These are phyloP conservation scores for Aethes cnicana DNA, from an alignment of 2,888 invertebrate species.

Conservation along the genomic window DNA sequence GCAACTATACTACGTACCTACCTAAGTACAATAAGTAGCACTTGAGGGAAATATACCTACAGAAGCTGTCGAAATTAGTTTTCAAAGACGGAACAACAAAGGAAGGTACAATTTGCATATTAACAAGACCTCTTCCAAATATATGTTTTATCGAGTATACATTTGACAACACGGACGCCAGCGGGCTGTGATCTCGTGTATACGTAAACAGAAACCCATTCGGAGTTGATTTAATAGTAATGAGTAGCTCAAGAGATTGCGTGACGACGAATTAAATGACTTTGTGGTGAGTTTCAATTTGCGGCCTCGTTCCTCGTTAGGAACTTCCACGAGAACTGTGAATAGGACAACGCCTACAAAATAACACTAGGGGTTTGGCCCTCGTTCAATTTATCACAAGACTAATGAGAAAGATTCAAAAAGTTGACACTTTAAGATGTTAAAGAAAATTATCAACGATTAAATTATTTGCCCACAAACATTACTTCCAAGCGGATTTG, in stretches of 20 bases:
- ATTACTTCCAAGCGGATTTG: no score
- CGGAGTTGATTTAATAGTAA: conserved; percentile 28
- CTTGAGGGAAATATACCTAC: no score
- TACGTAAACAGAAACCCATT: conserved; percentile 8
- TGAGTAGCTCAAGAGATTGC: conserved; percentile 48
- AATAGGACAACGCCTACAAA: conserved; percentile 49
- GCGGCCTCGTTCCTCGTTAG: conserved; percentile 63
- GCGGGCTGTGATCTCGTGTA: background rate
- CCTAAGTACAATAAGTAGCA: no score
- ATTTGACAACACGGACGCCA: background rate
- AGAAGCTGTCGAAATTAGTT: no score
- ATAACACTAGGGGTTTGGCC: conserved; percentile 38
- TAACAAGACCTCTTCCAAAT: no score
- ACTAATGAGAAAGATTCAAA: background rate
- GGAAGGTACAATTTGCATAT: no score
- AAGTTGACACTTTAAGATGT: no score
- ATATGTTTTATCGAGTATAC: no score
- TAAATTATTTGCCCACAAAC: no score
- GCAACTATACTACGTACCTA: no score
- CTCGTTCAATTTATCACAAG: background rate
- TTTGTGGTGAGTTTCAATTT: conserved; percentile 70
- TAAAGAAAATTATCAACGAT: background rate
- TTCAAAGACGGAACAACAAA: no score
- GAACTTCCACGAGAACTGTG: conserved; percentile 55
- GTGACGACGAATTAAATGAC: conserved; percentile 64